phyloP scores from a whole-genome alignment of 2,113 vertebrate genomes.

The Chaetodon trifascialis region DNA sequence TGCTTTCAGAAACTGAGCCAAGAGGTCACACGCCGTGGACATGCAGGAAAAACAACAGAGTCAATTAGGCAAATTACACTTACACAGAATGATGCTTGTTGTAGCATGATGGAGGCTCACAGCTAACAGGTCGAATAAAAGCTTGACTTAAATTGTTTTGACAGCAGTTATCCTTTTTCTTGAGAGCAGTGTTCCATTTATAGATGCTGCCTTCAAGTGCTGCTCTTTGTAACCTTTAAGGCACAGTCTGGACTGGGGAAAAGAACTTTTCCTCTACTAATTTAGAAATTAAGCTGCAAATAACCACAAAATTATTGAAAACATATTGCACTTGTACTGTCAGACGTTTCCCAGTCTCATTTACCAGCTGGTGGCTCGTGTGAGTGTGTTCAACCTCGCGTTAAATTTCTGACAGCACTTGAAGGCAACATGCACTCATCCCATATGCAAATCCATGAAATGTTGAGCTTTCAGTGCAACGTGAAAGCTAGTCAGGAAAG shows the following conservation, averaged over 20 bases:
- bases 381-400: neutral
- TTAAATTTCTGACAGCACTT: slow-evolving; percentile 25
- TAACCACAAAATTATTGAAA: neutral
- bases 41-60: neutral
- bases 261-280: neutral
- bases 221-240: neutral
- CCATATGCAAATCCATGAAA: slow-evolving; percentile 13
- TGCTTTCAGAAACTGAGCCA: neutral
- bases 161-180: neutral
- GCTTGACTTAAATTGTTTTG: neutral
- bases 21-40: neutral
- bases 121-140: neutral
- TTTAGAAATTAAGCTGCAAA: neutral
- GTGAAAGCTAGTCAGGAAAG: neutral
- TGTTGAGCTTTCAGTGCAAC: slow-evolving; percentile 11
- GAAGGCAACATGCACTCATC: slow-evolving; percentile 31
- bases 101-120: neutral
- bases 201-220: neutral
- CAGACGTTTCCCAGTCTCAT: neutral
- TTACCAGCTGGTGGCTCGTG: slow-evolving; percentile 9
- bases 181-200: neutral
- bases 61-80: neutral
- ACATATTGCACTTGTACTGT: neutral
- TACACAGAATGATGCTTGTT: neutral
- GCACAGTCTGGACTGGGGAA: neutral